These are phyloP conservation scores for Catocala nupta DNA, from an alignment of 2,888 invertebrate genomes.

Conservation along the genomic window DNA sequence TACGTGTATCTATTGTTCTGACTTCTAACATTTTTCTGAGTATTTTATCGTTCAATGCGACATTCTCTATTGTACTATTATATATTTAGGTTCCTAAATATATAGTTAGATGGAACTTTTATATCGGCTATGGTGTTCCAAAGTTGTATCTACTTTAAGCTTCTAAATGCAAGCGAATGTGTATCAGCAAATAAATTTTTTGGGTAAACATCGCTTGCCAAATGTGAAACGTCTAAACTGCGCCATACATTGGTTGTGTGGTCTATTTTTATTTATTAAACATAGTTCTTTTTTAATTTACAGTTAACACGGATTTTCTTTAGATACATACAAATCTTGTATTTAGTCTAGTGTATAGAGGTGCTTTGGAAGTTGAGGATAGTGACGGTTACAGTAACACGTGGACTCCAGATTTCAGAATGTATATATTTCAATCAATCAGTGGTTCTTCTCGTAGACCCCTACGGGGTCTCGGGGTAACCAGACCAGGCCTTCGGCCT, in stretches of 20 bases:
- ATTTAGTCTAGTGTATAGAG: no score
- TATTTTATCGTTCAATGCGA: background rate
- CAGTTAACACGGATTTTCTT: background rate
- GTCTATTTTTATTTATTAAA: no score
- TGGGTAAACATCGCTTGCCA: background rate
- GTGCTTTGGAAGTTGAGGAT: no score
- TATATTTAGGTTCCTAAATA: constrained; percentile 78
- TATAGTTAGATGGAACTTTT: constrained; percentile 70
- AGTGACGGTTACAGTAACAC: no score
- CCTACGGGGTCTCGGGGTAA: no score
- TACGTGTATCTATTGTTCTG: constrained; percentile 11
- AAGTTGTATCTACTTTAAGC: constrained; percentile 57
- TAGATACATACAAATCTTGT: no score
- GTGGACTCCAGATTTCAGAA: no score
- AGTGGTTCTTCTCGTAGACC: no score
- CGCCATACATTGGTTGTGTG: background rate
- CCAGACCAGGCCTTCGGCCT: no score
- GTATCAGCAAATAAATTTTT: background rate
- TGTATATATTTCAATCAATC: no score
- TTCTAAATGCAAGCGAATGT: constrained; percentile 2
- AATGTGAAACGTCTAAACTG: no score
- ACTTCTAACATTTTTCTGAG: constrained; percentile 19
- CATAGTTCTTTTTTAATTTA: constrained; percentile 4
- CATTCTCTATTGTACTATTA: constrained; percentile 53
- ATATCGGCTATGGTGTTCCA: constrained; percentile 82